Percentiles rank a stretch among this genome's conserved stretches.
These are phyloP conservation scores for Rhopilema esculentum DNA, from an alignment of 30 jellyfish, hydroid and myxozoan genomes.

Conservation along the genomic window DNA sequence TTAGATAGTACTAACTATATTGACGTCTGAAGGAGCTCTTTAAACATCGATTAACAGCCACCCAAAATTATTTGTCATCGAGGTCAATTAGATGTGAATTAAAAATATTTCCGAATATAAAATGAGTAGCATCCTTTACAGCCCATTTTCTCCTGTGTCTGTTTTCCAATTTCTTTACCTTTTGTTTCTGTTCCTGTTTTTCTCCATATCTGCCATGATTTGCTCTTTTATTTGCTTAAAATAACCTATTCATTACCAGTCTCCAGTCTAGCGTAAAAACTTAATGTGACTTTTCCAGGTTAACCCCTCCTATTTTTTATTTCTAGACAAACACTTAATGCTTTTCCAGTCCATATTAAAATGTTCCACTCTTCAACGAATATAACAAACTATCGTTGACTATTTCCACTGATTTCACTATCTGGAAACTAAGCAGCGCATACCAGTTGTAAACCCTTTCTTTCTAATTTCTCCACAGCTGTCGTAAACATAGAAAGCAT, in stretches of 20 bases:
- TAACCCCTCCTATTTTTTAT: too few species aligned
- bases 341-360: too few species aligned
- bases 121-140: background rate
- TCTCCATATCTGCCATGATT: too few species aligned
- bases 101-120: background rate
- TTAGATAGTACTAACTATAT: background rate
- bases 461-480: constrained; percentile 21
- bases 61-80: background rate
- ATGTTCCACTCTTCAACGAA: too few species aligned
- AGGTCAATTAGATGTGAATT: background rate
- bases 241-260: too few species aligned
- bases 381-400: too few species aligned
- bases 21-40: background rate
- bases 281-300: too few species aligned
- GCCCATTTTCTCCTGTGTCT: background rate
- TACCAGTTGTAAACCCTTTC: background rate
- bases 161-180: background rate
- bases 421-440: background rate
- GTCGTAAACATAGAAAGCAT: constrained; percentile 52
- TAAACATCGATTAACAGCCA: background rate
- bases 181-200: background rate
- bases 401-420: too few species aligned
- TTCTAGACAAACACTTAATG: too few species aligned
- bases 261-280: too few species aligned
- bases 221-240: too few species aligned